A percentile compares a stretch with the other conserved stretches of the same genome.
Conservation (phyloP, 1,140 invertebrate species). For the Geopemphigus sp. region DNA sequence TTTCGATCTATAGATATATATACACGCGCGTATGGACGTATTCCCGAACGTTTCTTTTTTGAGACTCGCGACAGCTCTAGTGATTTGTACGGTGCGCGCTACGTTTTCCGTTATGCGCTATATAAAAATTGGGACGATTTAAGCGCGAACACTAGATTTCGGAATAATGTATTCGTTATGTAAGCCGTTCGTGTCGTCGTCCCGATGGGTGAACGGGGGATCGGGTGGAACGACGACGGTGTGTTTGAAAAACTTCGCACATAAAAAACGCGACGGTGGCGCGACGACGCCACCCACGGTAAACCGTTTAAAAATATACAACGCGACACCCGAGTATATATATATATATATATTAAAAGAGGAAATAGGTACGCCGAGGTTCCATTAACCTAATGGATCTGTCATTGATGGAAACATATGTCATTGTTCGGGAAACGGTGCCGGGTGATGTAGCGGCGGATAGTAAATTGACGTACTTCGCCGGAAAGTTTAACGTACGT, state of each 20-base stretch:
- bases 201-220: too few relatives aligned
- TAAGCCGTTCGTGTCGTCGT: too few relatives aligned
- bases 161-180: too few relatives aligned
- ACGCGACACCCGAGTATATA: background rate
- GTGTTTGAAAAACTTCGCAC: conserved; percentile 22
- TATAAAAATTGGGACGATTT: too few relatives aligned
- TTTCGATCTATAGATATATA: conserved; percentile 6
- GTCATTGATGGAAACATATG: conserved; percentile 12
- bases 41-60: background rate
- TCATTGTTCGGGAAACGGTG: background rate
- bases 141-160: too few relatives aligned
- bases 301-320: conserved; percentile 32
- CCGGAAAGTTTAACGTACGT: background rate
- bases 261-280: too few relatives aligned
- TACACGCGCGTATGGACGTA: background rate
- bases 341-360: too few relatives aligned
- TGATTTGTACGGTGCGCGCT: too few relatives aligned
- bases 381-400: conserved; percentile 43
- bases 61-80: background rate
- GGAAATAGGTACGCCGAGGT: background rate
- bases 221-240: too few relatives aligned
- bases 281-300: background rate
- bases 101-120: too few relatives aligned
- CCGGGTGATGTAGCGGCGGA: too few relatives aligned
- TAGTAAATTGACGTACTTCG: conserved; percentile 2